Percentiles rank a stretch among this genome's conserved stretches.
phyloP scores from a whole-genome alignment of 2,113 vertebrate species.

The Nycticryphes semicollaris region DNA sequence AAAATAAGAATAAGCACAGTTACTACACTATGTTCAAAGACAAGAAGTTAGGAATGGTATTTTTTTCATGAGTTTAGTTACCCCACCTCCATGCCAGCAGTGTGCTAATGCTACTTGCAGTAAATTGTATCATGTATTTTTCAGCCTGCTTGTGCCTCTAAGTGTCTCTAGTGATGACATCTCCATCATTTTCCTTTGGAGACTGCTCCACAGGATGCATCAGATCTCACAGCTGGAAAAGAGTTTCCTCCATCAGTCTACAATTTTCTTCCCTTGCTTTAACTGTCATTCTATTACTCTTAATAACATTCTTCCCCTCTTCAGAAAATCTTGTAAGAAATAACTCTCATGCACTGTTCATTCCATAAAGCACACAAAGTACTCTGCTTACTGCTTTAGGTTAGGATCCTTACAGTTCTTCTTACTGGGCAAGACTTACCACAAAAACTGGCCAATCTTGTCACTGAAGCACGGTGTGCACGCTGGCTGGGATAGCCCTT shows the following conservation, averaged over 20 bases:
- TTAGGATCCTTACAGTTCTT: neutral
- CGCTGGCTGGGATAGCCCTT: neutral
- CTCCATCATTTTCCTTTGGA: neutral
- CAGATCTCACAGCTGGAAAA: constrained; percentile 17
- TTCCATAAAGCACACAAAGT: neutral
- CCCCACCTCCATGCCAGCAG: neutral
- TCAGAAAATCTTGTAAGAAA: neutral
- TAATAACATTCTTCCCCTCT: neutral
- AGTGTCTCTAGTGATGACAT: neutral
- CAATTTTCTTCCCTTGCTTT: constrained; percentile 1
- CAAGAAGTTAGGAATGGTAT: neutral
- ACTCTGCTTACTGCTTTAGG: neutral
- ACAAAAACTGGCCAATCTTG: neutral
- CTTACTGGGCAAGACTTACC: neutral
- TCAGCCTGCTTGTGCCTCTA: neutral
- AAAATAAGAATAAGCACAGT: neutral
- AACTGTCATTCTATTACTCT: neutral
- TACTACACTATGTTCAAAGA: neutral
- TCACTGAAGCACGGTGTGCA: neutral
- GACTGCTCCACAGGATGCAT: neutral
- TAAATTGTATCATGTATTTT: neutral
- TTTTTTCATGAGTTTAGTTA: neutral
- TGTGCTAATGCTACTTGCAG: neutral
- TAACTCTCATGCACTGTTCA: neutral
- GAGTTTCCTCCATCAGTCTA: neutral